These are phyloP conservation scores for Gallinago solitaria DNA, from an alignment of 2,797 vertebrate genomes.

Conservation along the genomic window DNA sequence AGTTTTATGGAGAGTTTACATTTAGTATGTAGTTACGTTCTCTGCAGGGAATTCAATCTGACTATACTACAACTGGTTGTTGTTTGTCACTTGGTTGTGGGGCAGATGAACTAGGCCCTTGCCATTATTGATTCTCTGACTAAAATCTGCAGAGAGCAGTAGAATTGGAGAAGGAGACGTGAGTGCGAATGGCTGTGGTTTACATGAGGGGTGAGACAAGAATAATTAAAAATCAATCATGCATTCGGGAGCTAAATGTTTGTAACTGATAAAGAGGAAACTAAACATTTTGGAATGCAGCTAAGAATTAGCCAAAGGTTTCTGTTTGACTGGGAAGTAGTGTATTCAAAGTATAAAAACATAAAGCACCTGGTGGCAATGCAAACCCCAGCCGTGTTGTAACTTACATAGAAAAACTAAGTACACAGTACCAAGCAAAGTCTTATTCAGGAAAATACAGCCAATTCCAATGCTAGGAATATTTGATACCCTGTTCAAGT, in stretches of 20 bases:
- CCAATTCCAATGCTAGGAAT: not conserved
- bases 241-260: not conserved
- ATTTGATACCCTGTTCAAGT: not conserved
- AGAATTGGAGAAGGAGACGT: not conserved
- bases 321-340: not conserved
- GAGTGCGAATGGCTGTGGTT: not conserved
- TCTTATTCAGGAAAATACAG: not conserved
- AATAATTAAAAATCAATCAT: constrained; percentile 34
- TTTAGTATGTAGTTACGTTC: not conserved
- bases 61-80: not conserved
- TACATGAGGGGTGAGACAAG: not conserved
- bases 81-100: not conserved
- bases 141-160: constrained; percentile 7
- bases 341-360: not conserved
- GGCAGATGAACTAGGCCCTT: not conserved
- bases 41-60: not conserved
- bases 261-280: not conserved
- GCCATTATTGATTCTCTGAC: not conserved
- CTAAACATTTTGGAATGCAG: not conserved
- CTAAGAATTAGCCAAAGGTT: constrained; percentile 12
- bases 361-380: not conserved
- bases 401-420: not conserved
- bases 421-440: not conserved
- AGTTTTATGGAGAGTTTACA: not conserved
- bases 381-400: not conserved